Conservation (phyloP, 2,797 vertebrate species). For the Typhlichthys eigenmanni region DNA sequence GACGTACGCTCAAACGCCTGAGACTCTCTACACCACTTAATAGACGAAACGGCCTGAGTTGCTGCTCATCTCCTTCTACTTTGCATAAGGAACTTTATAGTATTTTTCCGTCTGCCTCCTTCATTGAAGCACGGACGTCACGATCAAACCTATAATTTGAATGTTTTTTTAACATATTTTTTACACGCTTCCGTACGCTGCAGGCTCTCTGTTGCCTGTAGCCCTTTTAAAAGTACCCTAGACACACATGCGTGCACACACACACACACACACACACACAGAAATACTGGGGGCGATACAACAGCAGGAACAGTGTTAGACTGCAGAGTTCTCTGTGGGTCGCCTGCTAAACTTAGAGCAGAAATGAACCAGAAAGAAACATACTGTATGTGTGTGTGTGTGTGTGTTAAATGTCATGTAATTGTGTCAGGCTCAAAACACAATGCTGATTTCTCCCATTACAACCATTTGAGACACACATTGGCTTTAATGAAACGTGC, state of each 20-base stretch:
- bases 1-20: constrained; percentile 25
- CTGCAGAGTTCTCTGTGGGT: constrained; percentile 59
- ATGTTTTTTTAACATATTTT: too few species aligned
- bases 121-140: too few species aligned
- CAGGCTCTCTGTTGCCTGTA: too few species aligned
- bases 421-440: background rate
- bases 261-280: constrained; percentile 11
- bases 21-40: constrained; percentile 48
- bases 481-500: too few species aligned
- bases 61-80: background rate
- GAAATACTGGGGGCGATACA: constrained; percentile 54
- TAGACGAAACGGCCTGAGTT: background rate
- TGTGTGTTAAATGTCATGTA: background rate
- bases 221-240: background rate
- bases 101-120: too few species aligned
- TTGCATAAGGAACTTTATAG: too few species aligned
- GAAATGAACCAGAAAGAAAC: constrained; percentile 72
- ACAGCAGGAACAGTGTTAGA: constrained; percentile 55
- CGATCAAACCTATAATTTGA: too few species aligned
- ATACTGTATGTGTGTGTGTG: constrained; percentile 24
- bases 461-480: background rate
- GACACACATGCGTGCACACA: constrained; percentile 6
- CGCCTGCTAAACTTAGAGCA: constrained; percentile 70
- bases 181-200: too few species aligned
- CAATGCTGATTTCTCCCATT: background rate